Conservation (phyloP, 2,113 vertebrate species). For the Spea bombifrons region DNA sequence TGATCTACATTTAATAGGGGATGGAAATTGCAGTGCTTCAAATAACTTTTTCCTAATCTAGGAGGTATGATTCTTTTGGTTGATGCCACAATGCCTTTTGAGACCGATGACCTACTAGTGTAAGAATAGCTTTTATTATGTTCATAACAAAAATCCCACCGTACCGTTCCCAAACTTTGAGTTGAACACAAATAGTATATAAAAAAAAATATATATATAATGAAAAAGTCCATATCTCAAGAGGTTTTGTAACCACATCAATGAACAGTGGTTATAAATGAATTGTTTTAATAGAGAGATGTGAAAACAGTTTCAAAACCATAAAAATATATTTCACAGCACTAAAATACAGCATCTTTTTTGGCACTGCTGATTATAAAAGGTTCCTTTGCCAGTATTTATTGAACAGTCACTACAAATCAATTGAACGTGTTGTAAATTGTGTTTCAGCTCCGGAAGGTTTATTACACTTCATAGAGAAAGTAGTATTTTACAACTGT, state of each 20-base stretch:
- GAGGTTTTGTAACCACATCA: neutral
- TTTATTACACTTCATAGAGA: neutral
- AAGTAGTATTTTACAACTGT: neutral
- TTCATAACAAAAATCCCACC: too few relatives aligned
- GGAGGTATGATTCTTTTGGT: too few relatives aligned
- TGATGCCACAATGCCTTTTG: too few relatives aligned
- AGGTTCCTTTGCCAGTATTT: neutral
- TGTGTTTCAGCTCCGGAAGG: neutral
- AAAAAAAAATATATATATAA: neutral
- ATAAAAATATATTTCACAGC: slow-evolving; percentile 21
- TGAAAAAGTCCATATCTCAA: neutral
- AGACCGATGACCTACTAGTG: too few relatives aligned
- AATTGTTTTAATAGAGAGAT: slow-evolving; percentile 29
- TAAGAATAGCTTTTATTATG: too few relatives aligned
- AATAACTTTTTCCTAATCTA: too few relatives aligned
- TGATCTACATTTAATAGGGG: too few relatives aligned
- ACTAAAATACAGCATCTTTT: slow-evolving; percentile 39
- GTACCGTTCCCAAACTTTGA: too few relatives aligned
- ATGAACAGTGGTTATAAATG: slow-evolving; percentile 13
- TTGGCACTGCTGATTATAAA: neutral
- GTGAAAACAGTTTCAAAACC: slow-evolving; percentile 20
- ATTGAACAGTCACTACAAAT: neutral
- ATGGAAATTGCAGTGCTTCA: too few relatives aligned
- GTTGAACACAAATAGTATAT: too few relatives aligned
- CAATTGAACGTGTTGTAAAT: neutral